Conservation (phyloP, 2,113 vertebrate genomes). For the Triplophysa dalaica region DNA sequence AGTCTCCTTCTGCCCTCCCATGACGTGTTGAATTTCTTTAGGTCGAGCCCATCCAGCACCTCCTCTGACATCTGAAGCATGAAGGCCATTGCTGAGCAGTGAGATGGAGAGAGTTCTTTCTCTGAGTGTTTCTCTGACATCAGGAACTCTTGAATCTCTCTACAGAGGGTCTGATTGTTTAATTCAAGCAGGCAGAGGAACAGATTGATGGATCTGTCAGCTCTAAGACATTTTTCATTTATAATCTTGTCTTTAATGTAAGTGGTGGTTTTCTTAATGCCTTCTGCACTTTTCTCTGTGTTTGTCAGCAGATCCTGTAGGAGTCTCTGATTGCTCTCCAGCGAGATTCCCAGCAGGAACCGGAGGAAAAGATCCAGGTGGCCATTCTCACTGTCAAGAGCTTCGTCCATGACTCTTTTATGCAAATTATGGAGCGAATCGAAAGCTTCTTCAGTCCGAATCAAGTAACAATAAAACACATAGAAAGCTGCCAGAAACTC, state of each 20-base stretch:
- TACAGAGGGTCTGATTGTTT: slow-evolving; percentile 59
- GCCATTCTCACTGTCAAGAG: slow-evolving; percentile 11
- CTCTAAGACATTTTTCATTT: slow-evolving; percentile 6
- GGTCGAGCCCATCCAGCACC: slow-evolving; percentile 45
- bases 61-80: slow-evolving; percentile 51
- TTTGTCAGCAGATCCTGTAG: slow-evolving; percentile 16
- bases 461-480: background rate
- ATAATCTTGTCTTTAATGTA: slow-evolving; percentile 31
- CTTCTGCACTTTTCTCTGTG: slow-evolving; percentile 25
- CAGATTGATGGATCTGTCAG: slow-evolving; percentile 54
- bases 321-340: slow-evolving; percentile 37
- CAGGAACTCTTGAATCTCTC: slow-evolving; percentile 57
- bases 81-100: slow-evolving; percentile 61
- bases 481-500: slow-evolving; percentile 22
- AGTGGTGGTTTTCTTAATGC: slow-evolving; percentile 42
- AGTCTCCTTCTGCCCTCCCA: slow-evolving; percentile 57
- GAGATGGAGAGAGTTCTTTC: slow-evolving; percentile 41
- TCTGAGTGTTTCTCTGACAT: background rate
- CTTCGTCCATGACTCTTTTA: slow-evolving; percentile 12
- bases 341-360: slow-evolving; percentile 47
- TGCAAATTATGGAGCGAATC: too few species aligned
- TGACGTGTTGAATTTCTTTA: slow-evolving; percentile 61
- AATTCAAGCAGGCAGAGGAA: slow-evolving; percentile 61
- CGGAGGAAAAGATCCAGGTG: slow-evolving; percentile 41
- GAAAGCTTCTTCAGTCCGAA: too few species aligned